Evolutionary conservation across 2,113 vertebrate genomes (phyloP).

Genomic region (Ascaphus truei): DNA sequence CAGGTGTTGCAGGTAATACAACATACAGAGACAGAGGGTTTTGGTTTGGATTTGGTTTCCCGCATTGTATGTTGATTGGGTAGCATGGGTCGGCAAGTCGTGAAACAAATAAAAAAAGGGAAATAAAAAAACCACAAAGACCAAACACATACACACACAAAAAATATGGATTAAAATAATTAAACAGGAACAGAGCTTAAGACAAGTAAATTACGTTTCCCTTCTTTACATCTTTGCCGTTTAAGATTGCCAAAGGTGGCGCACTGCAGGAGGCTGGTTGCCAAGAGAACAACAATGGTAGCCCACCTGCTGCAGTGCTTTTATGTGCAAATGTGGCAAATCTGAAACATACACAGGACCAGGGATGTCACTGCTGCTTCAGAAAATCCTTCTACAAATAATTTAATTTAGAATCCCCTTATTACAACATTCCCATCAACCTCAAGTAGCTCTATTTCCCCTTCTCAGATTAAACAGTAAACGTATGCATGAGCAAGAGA

Average conservation of each 20-base stretch:
- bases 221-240: too few species aligned
- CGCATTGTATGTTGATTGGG: slow-evolving; percentile 75
- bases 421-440: background rate
- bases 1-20: slow-evolving; percentile 43
- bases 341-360: slow-evolving; percentile 2
- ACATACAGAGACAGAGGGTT: slow-evolving; percentile 56
- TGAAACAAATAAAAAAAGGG: slow-evolving; percentile 63
- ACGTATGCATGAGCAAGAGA: background rate
- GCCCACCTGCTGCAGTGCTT: too few species aligned
- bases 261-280: too few species aligned
- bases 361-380: background rate
- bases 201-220: too few species aligned
- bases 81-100: slow-evolving; percentile 74
- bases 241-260: too few species aligned
- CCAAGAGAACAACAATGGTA: too few species aligned
- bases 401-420: background rate
- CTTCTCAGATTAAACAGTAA: too few species aligned
- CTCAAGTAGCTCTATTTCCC: background rate
- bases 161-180: background rate
- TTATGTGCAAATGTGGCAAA: too few species aligned
- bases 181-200: too few species aligned
- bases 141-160: background rate
- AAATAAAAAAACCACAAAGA: slow-evolving; percentile 42
- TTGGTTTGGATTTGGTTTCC: slow-evolving; percentile 46
- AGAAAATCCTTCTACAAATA: background rate